Evolutionary conservation across 1,140 invertebrate species (phyloP).

Genomic region (Chlorops oryzae): DNA sequence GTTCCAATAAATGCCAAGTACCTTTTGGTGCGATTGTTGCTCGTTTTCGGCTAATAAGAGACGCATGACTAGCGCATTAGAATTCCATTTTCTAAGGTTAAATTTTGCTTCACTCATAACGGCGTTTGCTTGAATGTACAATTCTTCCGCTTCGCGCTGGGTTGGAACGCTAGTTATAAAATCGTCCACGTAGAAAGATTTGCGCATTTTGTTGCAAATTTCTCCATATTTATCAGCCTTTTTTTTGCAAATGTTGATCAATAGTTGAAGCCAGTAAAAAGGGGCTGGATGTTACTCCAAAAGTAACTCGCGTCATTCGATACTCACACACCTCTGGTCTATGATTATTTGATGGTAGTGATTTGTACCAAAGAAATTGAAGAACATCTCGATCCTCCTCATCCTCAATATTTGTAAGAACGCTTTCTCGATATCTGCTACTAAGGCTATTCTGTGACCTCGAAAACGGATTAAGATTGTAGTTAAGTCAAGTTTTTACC

Average conservation of each 20-base stretch:
- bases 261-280: background rate
- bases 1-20: conserved; percentile 2
- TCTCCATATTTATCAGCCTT: no score
- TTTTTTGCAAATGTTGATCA: background rate
- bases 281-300: no score
- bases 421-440: conserved; percentile 4
- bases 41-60: background rate
- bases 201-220: no score
- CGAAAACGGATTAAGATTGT: no score
- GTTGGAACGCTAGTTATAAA: no score
- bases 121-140: background rate
- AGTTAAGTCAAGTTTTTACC: background rate
- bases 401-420: conserved; percentile 4
- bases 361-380: background rate
- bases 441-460: background rate
- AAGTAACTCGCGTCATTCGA: conserved; percentile 11
- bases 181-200: conserved; percentile 10
- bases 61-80: background rate
- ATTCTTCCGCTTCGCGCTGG: background rate
- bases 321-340: background rate
- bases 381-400: background rate
- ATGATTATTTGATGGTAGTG: background rate
- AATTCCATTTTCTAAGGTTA: conserved; percentile 5
- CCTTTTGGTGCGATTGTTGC: background rate
- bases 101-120: background rate